Evolutionary conservation across 2,888 invertebrate species (phyloP).

Genomic region (Sminthurides aquaticus): DNA sequence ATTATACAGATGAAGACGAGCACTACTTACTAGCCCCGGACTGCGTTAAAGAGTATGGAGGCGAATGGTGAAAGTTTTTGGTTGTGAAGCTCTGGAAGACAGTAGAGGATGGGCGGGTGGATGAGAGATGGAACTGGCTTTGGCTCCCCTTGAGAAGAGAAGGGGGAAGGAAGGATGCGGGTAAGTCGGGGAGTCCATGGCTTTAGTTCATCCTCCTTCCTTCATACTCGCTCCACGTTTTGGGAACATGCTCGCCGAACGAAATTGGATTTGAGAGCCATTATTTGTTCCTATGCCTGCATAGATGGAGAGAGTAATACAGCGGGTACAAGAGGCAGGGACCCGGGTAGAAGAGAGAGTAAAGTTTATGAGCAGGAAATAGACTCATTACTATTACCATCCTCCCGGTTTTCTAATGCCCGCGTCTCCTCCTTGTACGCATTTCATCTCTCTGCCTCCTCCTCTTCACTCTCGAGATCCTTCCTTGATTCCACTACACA

Average conservation of each 20-base stretch:
- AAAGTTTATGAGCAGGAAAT: background rate
- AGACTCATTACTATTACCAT: background rate
- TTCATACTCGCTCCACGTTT: background rate
- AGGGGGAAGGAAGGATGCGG: no score
- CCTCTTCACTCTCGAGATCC: constrained; percentile 3
- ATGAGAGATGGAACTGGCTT: no score
- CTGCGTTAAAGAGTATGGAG: no score
- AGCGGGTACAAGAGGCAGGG: background rate
- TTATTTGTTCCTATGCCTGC: background rate
- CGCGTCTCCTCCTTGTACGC: background rate
- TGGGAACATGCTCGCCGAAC: background rate
- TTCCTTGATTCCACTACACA: constrained; percentile 17
- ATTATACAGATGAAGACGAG: no score
- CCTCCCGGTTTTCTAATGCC: background rate
- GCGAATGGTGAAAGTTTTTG: no score
- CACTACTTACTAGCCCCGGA: no score
- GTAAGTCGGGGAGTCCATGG: no score
- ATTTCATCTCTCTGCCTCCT: constrained; percentile 5
- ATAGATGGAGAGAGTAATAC: background rate
- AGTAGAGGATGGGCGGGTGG: no score
- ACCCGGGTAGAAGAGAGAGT: background rate
- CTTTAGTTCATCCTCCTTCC: no score
- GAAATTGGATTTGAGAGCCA: background rate
- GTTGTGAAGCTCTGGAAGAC: no score
- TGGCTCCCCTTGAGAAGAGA: no score